Percentiles rank a stretch among this genome's conserved stretches.
Conservation (phyloP, 2,888 invertebrate species). For the Luperina testacea region DNA sequence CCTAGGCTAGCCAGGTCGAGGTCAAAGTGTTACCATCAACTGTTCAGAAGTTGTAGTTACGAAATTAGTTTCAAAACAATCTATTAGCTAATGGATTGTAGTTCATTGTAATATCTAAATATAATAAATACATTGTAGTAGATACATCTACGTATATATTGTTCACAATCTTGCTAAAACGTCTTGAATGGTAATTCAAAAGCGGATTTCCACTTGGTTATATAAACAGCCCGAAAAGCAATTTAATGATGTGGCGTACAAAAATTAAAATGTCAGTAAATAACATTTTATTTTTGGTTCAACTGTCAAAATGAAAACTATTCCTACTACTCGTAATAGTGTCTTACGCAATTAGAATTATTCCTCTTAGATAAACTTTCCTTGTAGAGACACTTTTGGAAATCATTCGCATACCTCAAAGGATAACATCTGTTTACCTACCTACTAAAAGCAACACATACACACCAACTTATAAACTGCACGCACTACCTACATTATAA, state of each 20-base stretch:
- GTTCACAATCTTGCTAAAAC: slow-evolving; percentile 16
- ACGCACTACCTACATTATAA: too few relatives aligned
- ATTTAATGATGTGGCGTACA: slow-evolving; percentile 17
- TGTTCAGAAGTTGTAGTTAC: background rate
- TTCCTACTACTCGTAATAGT: too few relatives aligned
- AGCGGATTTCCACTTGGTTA: slow-evolving; percentile 34
- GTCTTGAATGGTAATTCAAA: slow-evolving; percentile 24
- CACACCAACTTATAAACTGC: too few relatives aligned
- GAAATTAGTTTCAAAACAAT: slow-evolving; percentile 15
- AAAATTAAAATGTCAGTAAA: too few relatives aligned
- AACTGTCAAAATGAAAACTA: too few relatives aligned
- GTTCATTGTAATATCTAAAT: slow-evolving; percentile 8
- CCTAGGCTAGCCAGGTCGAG: background rate
- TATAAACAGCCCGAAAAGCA: background rate
- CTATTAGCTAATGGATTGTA: slow-evolving; percentile 8
- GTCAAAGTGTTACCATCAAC: background rate
- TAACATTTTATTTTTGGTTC: too few relatives aligned
- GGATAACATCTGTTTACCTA: too few relatives aligned
- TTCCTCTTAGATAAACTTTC: too few relatives aligned
- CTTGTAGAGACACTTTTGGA: too few relatives aligned
- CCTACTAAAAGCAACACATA: too few relatives aligned
- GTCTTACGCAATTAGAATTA: too few relatives aligned
- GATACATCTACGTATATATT: background rate
- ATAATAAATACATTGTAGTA: slow-evolving; percentile 3
- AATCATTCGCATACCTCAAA: too few relatives aligned